A percentile compares a stretch with the other conserved stretches of the same genome.
Evolutionary conservation across 2,797 vertebrate species (phyloP).

Genomic region (Morelia viridis): DNA sequence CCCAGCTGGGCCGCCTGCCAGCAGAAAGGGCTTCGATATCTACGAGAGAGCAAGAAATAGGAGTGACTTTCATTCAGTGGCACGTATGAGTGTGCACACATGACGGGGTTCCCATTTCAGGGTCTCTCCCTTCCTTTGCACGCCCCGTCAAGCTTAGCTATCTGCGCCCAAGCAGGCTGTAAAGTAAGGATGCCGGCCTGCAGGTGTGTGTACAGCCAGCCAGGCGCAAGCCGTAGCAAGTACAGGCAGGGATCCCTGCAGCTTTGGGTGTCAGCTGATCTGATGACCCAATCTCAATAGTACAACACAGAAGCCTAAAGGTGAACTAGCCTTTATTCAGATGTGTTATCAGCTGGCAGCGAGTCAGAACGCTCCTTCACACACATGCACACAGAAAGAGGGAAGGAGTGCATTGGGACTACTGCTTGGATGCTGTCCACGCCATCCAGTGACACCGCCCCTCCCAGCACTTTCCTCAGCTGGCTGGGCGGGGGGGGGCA

Average conservation of each 20-base stretch:
- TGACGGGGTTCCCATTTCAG: background rate
- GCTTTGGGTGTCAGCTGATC: background rate
- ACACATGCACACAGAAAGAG: background rate
- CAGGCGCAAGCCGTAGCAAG: background rate
- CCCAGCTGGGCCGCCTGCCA: slow-evolving; percentile 20
- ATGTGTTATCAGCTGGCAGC: background rate
- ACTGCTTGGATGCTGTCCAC: background rate
- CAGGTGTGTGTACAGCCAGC: background rate
- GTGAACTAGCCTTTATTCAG: background rate
- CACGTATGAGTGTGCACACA: background rate
- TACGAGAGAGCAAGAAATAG: background rate
- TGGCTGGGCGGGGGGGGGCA: background rate
- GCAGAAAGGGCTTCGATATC: background rate
- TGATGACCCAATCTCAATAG: background rate
- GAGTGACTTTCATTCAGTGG: background rate
- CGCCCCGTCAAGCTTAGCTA: background rate
- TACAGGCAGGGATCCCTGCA: too few relatives aligned
- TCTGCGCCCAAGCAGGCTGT: background rate
- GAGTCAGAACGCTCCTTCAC: background rate
- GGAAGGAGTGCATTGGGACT: background rate
- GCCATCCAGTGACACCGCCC: background rate
- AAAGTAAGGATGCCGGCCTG: background rate
- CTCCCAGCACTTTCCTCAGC: background rate
- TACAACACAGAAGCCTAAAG: background rate
- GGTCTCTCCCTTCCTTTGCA: background rate